A percentile compares a stretch with the other conserved stretches of the same genome.
Evolutionary conservation across 2,113 vertebrate genomes (phyloP).

Genomic region (Camelus dromedarius): DNA sequence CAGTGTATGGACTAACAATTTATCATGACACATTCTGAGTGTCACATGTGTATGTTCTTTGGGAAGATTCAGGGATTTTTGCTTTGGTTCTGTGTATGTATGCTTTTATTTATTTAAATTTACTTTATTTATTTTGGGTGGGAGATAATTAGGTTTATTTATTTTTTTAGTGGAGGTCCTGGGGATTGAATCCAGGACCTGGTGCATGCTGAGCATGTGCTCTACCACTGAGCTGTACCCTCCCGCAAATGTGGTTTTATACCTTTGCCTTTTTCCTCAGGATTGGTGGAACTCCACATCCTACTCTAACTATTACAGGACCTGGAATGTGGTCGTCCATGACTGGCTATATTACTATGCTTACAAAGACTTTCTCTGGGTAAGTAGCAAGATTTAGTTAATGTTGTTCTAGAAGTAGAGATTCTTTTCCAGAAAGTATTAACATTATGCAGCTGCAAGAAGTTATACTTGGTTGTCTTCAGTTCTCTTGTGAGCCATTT

Average conservation of each 20-base stretch:
- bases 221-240: no score
- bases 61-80: background rate
- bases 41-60: background rate
- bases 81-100: background rate
- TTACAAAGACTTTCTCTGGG: slow-evolving; percentile 92
- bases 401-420: background rate
- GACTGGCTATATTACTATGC: slow-evolving; percentile 93
- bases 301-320: slow-evolving; percentile 92
- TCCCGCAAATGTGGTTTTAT: background rate
- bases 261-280: slow-evolving; percentile 75
- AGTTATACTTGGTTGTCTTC: background rate
- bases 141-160: no score
- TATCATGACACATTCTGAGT: background rate
- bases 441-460: background rate
- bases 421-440: background rate
- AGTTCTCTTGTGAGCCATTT: background rate
- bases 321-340: slow-evolving; percentile 93
- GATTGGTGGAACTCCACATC: slow-evolving; percentile 95
- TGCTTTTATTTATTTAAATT: background rate
- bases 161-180: no score
- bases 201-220: no score
- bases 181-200: no score
- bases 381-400: slow-evolving; percentile 77
- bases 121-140: no score
- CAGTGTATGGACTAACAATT: background rate